phyloP scores from a whole-genome alignment of 1,140 invertebrate species.

The Hirudo medicinalis region DNA sequence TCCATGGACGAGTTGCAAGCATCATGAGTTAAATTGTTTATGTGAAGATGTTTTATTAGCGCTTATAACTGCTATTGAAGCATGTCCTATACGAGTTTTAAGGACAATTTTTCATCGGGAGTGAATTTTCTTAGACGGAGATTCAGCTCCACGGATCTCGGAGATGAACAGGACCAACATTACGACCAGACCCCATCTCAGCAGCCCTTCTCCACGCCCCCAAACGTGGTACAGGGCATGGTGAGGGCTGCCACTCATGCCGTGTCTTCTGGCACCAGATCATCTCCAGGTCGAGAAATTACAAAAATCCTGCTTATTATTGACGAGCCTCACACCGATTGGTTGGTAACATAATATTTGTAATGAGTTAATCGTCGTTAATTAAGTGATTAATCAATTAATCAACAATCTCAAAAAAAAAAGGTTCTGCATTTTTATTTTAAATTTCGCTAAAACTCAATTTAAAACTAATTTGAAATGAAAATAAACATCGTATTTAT shows the following conservation, averaged over 20 bases:
- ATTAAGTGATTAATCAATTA: neutral
- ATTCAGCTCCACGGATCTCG: constrained; percentile 40
- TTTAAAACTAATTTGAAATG: neutral
- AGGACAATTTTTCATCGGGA: constrained; percentile 33
- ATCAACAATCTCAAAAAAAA: neutral
- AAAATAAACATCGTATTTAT: neutral
- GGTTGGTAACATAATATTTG: constrained; percentile 47
- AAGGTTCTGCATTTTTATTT: neutral
- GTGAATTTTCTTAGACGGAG: constrained; percentile 38
- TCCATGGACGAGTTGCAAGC: no score
- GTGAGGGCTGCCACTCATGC: constrained; percentile 18
- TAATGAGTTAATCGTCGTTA: neutral
- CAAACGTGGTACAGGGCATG: constrained; percentile 23
- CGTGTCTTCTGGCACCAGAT: constrained; percentile 24
- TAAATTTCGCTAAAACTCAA: neutral
- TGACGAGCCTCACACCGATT: constrained; percentile 94
- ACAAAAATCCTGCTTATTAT: constrained; percentile 86
- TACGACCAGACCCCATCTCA: neutral
- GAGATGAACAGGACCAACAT: constrained; percentile 32
- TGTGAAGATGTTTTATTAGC: no score
- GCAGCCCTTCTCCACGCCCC: constrained; percentile 14
- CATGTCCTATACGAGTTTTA: constrained; percentile 37
- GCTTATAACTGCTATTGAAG: constrained; percentile 23
- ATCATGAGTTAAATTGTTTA: no score
- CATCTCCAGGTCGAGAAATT: constrained; percentile 68